Base-by-base conservation (phyloP, 2,888 invertebrate genomes). In the Drosophila greeni region DNA sequence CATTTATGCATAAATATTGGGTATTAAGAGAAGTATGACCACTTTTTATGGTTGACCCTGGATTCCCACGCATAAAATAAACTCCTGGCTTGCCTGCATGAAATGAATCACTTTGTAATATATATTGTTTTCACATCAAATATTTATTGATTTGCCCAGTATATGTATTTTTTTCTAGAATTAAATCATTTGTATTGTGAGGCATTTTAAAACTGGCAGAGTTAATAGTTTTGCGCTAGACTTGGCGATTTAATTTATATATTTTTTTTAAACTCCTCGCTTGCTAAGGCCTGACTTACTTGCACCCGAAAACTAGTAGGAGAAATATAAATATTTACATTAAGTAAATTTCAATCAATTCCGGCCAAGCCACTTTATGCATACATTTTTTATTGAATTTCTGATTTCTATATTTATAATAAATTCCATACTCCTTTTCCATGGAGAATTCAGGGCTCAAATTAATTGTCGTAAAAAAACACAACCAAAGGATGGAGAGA, bases 1-100 rank as follows among this genome's bases (percentile, higher is more conserved):
- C 34, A 55, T 51, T 71, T 66, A 48, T 52, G 58, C 66, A 75
- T 49, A 65, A 70, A 71, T 48, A 43, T 64, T 74, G 59, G 47
- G 20, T 26, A 43, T 36, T 34, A 31, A 45, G n/a, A 37, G 23
- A 7, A 36, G 51, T 52, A 66, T 48, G 20, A 34, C 23, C 34
- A 18, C 36, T 11, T 36, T 31, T 61, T 43, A 26, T 34, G 11
- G 4, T 7, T 36, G 54, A 36, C 34, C 34, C 49, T 36, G 24
- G 33, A 16, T 34, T 9, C 31, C 3, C 18, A 5, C n/a, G 14
- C 20, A 23, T 42, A 0, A 36, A 29, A 29, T 34, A 56, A 59
- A 56, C 34, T 14, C n/a, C 33, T 18, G 5, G 5, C 11, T 29
- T 7, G n/a, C 6, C 12, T 53, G 7, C 53, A n/a, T 40, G 24